Conservation (phyloP, 2,888 invertebrate species). For the Xylophagus ater region DNA sequence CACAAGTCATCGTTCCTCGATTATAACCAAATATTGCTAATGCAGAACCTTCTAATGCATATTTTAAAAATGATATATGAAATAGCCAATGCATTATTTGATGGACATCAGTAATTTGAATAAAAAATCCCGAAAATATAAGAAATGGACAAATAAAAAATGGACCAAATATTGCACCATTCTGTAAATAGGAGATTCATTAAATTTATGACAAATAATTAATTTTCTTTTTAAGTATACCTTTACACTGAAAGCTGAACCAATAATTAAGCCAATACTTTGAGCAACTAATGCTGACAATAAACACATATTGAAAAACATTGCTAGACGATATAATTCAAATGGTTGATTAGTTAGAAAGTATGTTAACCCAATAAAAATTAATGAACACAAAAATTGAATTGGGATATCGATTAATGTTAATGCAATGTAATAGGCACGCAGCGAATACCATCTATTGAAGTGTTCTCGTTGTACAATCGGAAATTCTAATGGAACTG, state of each 20-base stretch:
- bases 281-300: conserved; percentile 76
- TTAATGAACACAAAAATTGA: conserved; percentile 61
- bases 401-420: conserved; percentile 72
- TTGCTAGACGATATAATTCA: conserved; percentile 58
- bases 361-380: conserved; percentile 70
- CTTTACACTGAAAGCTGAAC: conserved; percentile 67
- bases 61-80: conserved; percentile 78
- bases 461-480: conserved; percentile 73
- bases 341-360: conserved; percentile 76
- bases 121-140: conserved; percentile 87
- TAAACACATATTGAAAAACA: conserved; percentile 61
- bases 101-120: conserved; percentile 72
- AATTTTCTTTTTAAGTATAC: conserved; percentile 37
- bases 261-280: conserved; percentile 74
- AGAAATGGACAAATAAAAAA: conserved; percentile 78
- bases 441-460: conserved; percentile 81
- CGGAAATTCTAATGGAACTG: conserved; percentile 76
- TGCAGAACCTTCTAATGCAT: conserved; percentile 74
- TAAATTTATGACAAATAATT: background rate
- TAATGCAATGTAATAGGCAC: conserved; percentile 70
- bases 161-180: conserved; percentile 82
- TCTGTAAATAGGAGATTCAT: conserved; percentile 44
- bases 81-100: conserved; percentile 71
- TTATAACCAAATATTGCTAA: conserved; percentile 73
- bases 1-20: conserved; percentile 61